phyloP scores from a whole-genome alignment of 2,888 invertebrate genomes.

The Seladonia tumulorum region DNA sequence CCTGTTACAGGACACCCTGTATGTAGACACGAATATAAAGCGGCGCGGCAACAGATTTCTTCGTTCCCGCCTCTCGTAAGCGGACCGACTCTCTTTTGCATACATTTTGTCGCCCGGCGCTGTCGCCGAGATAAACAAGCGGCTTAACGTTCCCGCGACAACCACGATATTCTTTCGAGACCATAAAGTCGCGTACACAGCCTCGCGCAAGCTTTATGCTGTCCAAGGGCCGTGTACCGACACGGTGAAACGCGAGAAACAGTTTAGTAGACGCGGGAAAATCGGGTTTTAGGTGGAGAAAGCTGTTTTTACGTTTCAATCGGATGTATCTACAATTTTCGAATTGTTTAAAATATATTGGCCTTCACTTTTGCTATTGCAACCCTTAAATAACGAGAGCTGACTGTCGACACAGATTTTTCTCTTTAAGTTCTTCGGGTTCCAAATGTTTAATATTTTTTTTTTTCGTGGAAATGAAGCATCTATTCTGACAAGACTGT shows the following conservation, averaged over 20 bases:
- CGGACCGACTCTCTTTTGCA: conserved; percentile 29
- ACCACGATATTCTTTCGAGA: conserved; percentile 39
- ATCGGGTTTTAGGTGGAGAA: not conserved
- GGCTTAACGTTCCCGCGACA: conserved; percentile 42
- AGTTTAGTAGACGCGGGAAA: not conserved
- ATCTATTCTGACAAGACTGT: too few relatives aligned
- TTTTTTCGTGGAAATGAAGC: too few relatives aligned
- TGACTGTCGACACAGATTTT: not conserved
- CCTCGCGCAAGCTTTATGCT: not conserved
- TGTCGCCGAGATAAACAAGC: conserved; percentile 40
- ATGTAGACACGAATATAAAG: conserved; percentile 8
- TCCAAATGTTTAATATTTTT: too few relatives aligned
- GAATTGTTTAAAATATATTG: not conserved
- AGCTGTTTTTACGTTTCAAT: not conserved
- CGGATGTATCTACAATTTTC: not conserved
- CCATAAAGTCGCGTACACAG: conserved; percentile 25
- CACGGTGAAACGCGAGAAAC: not conserved
- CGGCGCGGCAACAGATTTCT: conserved; percentile 26
- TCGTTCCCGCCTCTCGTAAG: conserved; percentile 16
- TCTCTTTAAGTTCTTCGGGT: not conserved
- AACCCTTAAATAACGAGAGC: too few relatives aligned
- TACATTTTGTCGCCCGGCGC: conserved; percentile 38
- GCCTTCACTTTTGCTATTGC: too few relatives aligned
- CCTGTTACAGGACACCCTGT: conserved; percentile 28
- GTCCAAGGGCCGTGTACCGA: conserved; percentile 21